Conservation (phyloP, 2,113 vertebrate genomes). For the Seriola dumerili region DNA sequence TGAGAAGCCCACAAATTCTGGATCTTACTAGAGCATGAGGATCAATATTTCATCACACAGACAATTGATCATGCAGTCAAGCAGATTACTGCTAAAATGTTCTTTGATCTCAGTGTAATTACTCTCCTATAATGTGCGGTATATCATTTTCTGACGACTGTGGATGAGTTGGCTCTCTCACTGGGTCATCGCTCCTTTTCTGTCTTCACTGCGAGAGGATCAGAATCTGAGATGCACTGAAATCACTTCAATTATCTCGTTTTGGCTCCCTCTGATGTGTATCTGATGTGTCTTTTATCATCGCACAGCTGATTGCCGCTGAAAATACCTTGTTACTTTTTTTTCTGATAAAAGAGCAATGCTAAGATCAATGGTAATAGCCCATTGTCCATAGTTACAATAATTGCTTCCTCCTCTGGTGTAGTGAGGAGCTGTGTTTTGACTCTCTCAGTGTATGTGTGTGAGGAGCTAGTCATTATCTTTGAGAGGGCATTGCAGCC, state of each 20-base stretch:
- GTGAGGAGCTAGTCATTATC: slow-evolving; percentile 9
- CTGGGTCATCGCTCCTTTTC: not conserved
- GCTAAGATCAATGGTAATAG: slow-evolving; percentile 34
- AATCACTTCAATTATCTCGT: slow-evolving; percentile 36
- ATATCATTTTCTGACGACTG: slow-evolving; percentile 30
- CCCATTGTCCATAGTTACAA: not conserved
- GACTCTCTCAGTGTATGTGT: slow-evolving; percentile 1
- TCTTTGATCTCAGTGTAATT: slow-evolving; percentile 50
- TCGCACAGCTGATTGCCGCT: not conserved
- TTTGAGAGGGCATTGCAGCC: not conserved
- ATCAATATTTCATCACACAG: slow-evolving; percentile 38
- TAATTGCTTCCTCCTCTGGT: slow-evolving; percentile 32
- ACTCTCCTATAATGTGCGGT: slow-evolving; percentile 13
- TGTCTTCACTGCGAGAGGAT: slow-evolving; percentile 12
- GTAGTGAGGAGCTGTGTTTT: not conserved
- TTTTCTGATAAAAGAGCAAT: slow-evolving; percentile 11
- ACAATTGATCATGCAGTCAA: slow-evolving; percentile 19
- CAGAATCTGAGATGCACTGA: slow-evolving; percentile 22
- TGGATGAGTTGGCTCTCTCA: slow-evolving; percentile 13
- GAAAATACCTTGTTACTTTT: slow-evolving; percentile 18
- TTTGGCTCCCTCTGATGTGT: slow-evolving; percentile 23
- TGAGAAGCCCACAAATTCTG: slow-evolving; percentile 1
- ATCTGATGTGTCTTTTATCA: slow-evolving; percentile 30
- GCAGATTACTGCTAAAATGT: slow-evolving; percentile 27
- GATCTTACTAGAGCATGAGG: not conserved